These are phyloP conservation scores for Tillus elongatus DNA, from an alignment of 2,888 invertebrate species.

Conservation along the genomic window DNA sequence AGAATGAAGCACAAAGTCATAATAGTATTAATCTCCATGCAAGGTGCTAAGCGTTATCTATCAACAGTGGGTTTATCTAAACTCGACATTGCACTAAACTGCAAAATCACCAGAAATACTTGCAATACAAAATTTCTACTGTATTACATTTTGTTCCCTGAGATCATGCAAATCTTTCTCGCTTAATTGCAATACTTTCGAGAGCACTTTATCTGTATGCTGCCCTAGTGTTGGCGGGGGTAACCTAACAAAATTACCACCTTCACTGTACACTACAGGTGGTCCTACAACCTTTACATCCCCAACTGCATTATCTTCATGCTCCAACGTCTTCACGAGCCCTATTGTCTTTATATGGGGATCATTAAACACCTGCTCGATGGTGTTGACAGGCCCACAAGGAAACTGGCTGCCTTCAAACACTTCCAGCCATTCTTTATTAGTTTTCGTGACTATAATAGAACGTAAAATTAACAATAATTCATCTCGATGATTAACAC, in stretches of 20 bases:
- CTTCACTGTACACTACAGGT: conserved; percentile 70
- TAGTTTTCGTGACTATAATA: conserved; percentile 53
- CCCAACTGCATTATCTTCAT: conserved; percentile 56
- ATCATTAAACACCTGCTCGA: conserved; percentile 79
- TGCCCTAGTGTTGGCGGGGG: conserved; percentile 82
- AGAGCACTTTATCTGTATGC: conserved; percentile 72
- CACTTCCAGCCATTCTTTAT: conserved; percentile 61
- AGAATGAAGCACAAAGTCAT: no score
- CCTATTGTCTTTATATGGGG: conserved; percentile 68
- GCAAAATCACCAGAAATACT: no score
- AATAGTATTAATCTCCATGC: no score
- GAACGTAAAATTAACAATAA: conserved; percentile 55
- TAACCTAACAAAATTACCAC: conserved; percentile 57
- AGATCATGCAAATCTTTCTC: conserved; percentile 49
- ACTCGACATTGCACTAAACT: no score
- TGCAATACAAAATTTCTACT: no score
- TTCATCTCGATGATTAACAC: conserved; percentile 68
- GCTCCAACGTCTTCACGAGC: conserved; percentile 63
- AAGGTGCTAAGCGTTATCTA: no score
- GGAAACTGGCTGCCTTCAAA: conserved; percentile 74
- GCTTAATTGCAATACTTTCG: conserved; percentile 55
- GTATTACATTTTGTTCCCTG: no score
- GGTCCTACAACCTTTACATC: conserved; percentile 73
- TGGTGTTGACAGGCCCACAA: conserved; percentile 81
- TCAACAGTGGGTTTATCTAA: no score